A percentile compares a stretch with the other conserved stretches of the same genome.
These are phyloP conservation scores for Azorinus chamasolen DNA, from an alignment of 2,888 invertebrate species.

Conservation along the genomic window DNA sequence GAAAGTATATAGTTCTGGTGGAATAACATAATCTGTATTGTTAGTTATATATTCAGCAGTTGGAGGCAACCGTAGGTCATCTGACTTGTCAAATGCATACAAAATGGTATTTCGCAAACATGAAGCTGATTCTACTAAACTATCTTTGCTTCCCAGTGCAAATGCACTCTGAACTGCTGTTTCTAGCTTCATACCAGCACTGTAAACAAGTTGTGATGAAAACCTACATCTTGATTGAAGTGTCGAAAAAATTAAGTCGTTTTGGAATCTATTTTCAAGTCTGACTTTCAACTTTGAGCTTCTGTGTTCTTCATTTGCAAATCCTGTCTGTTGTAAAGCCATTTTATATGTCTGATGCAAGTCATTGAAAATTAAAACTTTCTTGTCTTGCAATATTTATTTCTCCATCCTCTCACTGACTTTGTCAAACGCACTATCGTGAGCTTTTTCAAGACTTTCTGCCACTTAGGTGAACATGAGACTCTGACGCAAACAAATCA, in stretches of 20 bases:
- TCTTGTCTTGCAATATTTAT: background rate
- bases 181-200: too few relatives aligned
- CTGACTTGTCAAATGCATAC: slow-evolving; percentile 19
- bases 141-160: too few relatives aligned
- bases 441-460: too few relatives aligned
- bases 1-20: slow-evolving; percentile 12
- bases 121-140: slow-evolving; percentile 21
- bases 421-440: too few relatives aligned
- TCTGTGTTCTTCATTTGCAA: slow-evolving; percentile 20
- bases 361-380: slow-evolving; percentile 11
- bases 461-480: slow-evolving; percentile 9
- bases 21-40: slow-evolving; percentile 8
- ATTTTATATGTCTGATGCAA: slow-evolving; percentile 10
- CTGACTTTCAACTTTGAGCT: slow-evolving; percentile 19
- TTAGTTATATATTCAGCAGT: too few relatives aligned
- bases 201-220: too few relatives aligned
- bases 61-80: slow-evolving; percentile 5
- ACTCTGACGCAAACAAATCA: slow-evolving; percentile 20
- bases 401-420: slow-evolving; percentile 3
- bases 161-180: too few relatives aligned
- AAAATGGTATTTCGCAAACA: slow-evolving; percentile 18
- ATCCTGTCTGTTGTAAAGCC: slow-evolving; percentile 2
- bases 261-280: too few relatives aligned
- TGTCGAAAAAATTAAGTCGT: too few relatives aligned
- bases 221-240: too few relatives aligned